phyloP scores from a whole-genome alignment of 2,888 invertebrate genomes.

The Heteromurus nitidus region DNA sequence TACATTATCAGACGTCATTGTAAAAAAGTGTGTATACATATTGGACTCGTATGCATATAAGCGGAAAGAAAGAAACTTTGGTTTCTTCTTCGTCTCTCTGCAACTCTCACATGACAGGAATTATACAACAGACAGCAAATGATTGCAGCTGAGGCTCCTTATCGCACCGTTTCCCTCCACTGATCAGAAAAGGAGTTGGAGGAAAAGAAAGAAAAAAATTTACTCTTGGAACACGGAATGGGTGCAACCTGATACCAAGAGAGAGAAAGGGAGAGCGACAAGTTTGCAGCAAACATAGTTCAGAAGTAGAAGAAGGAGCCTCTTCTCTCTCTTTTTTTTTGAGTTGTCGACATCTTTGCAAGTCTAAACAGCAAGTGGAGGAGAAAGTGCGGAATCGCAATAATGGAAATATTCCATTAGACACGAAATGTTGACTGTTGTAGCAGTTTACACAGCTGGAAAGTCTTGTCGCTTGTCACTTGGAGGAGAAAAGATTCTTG shows the following conservation, averaged over 20 bases:
- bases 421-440: conserved; percentile 15
- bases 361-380: background rate
- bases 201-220: conserved; percentile 7
- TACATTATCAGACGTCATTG: too few relatives aligned
- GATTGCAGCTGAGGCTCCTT: conserved; percentile 1
- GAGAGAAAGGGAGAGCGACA: too few relatives aligned
- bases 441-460: conserved; percentile 34
- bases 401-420: conserved; percentile 28
- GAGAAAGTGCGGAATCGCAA: conserved; percentile 1
- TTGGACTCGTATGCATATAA: too few relatives aligned
- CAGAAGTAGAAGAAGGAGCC: background rate
- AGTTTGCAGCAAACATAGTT: too few relatives aligned
- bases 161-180: conserved; percentile 29
- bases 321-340: background rate
- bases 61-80: too few relatives aligned
- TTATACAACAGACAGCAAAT: too few relatives aligned
- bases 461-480: conserved; percentile 31
- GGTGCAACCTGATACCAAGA: conserved; percentile 29
- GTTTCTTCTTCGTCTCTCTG: too few relatives aligned
- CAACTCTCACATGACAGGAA: too few relatives aligned
- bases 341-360: conserved; percentile 11
- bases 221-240: conserved; percentile 31
- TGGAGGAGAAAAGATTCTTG: conserved; percentile 19
- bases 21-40: too few relatives aligned
- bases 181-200: conserved; percentile 29